Evolutionary conservation across 2,797 vertebrate genomes (phyloP).

Genomic region (Anguilla marmorata): DNA sequence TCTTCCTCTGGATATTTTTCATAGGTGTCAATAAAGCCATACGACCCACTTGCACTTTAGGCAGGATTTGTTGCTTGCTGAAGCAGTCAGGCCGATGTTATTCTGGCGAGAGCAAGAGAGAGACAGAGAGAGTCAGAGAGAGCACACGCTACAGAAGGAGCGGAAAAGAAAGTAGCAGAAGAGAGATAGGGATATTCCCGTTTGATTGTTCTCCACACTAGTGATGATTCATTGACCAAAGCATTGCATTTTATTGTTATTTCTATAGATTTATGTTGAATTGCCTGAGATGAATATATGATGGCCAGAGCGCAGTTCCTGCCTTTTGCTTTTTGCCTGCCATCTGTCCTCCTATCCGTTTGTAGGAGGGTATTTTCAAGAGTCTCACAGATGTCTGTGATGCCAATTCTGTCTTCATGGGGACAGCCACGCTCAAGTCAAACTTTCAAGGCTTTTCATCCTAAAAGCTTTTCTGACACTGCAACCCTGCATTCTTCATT

Average conservation of each 20-base stretch:
- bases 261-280: neutral
- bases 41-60: neutral
- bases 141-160: conserved; percentile 4
- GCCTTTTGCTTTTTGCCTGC: neutral
- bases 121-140: neutral
- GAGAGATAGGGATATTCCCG: neutral
- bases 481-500: neutral
- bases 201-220: neutral
- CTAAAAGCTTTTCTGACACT: neutral
- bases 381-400: neutral
- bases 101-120: neutral
- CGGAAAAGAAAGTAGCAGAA: neutral
- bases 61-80: conserved; percentile 7
- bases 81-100: neutral
- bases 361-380: neutral
- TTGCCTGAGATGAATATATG: neutral
- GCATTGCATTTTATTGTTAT: neutral
- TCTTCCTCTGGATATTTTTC: neutral
- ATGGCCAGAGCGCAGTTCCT: neutral
- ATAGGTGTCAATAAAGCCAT: neutral
- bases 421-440: neutral
- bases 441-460: neutral
- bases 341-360: neutral
- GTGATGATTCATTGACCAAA: neutral
- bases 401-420: too few species aligned